Conservation (phyloP, 2,113 vertebrate genomes). For the Aspidoscelis tigris region DNA sequence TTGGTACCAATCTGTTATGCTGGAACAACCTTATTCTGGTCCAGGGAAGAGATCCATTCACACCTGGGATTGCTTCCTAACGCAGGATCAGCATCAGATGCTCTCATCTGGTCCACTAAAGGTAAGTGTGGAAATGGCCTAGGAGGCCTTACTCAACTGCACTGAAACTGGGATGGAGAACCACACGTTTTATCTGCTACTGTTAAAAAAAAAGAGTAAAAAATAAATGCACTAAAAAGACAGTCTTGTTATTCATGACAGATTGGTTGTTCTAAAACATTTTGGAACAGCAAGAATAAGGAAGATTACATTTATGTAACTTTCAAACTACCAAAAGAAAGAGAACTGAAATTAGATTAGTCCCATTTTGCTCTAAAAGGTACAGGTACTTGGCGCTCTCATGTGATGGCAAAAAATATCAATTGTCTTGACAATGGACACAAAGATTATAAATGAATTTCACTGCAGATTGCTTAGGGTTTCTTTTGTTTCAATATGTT, state of each 20-base stretch:
- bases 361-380: slow-evolving; percentile 54
- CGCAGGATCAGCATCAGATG: too few relatives aligned
- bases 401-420: slow-evolving; percentile 32
- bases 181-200: slow-evolving; percentile 27
- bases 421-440: background rate
- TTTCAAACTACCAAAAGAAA: slow-evolving; percentile 58
- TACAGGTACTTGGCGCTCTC: slow-evolving; percentile 32
- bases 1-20: too few relatives aligned
- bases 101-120: too few relatives aligned
- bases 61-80: too few relatives aligned
- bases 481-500: slow-evolving; percentile 31
- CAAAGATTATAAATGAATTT: slow-evolving; percentile 48
- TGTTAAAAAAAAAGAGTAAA: slow-evolving; percentile 26
- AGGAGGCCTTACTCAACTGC: slow-evolving; percentile 28
- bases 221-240: slow-evolving; percentile 23
- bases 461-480: slow-evolving; percentile 40
- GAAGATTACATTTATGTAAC: slow-evolving; percentile 63
- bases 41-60: too few relatives aligned
- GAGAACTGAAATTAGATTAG: slow-evolving; percentile 55
- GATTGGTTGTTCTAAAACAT: slow-evolving; percentile 62
- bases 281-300: slow-evolving; percentile 56
- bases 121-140: too few relatives aligned
- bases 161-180: background rate
- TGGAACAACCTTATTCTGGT: too few relatives aligned
- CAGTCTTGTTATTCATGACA: slow-evolving; percentile 61